Conservation (phyloP, 1,140 invertebrate genomes). For the Eulimnadia texana region DNA sequence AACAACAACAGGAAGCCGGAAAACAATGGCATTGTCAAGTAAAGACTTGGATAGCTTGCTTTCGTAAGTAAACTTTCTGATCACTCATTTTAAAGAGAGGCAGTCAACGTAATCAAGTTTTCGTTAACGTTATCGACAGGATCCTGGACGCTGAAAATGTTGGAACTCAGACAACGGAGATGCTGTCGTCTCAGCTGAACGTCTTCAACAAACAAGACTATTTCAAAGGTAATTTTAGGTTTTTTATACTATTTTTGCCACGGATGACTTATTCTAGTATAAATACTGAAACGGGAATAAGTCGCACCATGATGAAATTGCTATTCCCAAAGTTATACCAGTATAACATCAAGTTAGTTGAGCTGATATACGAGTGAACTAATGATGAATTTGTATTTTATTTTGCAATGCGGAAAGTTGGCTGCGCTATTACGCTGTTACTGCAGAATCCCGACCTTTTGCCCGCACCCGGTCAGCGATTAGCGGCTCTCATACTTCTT, state of each 20-base stretch:
- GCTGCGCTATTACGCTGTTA: conserved; percentile 44
- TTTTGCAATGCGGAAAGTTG: conserved; percentile 31
- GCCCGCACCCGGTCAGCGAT: conserved; percentile 44
- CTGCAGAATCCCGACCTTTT: conserved; percentile 55
- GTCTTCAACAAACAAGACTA: conserved; percentile 60
- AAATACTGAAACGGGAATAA: too few relatives aligned
- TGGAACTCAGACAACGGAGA: conserved; percentile 45
- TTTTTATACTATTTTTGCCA: conserved; percentile 2
- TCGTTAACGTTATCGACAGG: conserved; percentile 27
- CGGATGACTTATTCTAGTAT: too few relatives aligned
- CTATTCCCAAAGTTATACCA: too few relatives aligned
- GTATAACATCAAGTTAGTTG: too few relatives aligned
- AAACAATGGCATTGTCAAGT: conserved; percentile 19
- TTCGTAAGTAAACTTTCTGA: conserved; percentile 14
- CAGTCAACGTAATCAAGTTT: conserved; percentile 10
- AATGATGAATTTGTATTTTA: conserved; percentile 13
- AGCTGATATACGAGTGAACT: neutral
- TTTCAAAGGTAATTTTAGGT: conserved; percentile 46
- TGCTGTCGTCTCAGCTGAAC: conserved; percentile 47
- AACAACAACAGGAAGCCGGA: neutral
- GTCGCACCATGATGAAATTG: too few relatives aligned
- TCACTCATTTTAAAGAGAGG: neutral
- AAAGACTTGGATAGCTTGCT: conserved; percentile 21
- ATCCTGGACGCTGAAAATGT: conserved; percentile 49
- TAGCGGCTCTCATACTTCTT: conserved; percentile 52